Base-by-base conservation (phyloP, 1,140 invertebrate species). In the Holotrichia oblita region DNA sequence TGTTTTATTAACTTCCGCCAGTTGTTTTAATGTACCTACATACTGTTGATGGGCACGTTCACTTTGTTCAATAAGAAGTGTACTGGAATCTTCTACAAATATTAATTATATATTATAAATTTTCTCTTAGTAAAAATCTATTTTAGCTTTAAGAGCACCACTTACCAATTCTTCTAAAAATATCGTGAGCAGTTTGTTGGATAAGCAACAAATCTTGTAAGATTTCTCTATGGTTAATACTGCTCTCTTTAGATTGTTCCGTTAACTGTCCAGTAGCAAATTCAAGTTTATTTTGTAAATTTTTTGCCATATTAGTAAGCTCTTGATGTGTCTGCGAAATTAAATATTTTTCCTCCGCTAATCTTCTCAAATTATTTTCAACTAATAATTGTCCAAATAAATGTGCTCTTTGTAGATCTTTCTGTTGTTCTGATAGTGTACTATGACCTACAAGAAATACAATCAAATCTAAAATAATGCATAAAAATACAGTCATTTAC, bases 1-100 rank as follows among this genome's bases (percentile, higher is more conserved):
- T 0, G 91, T 92, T 17, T 83, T 80, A 81, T 93, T 93, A 42
- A 93, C 90, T 83, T 90, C 89, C n/a, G 86, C 81, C 3, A 93
- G 84, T 83, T 91, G 91, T n/a, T 88, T 82, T 44, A 92, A 85
- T 42, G 91, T 90, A 22, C 87, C 84, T 48, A 90, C 82, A 80
- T 91, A 92, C 76, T 91, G 89, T 2, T 82, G 72, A n/a, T 88
- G 85, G 44, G 90, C 89, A 77, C 88, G 82, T 81, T 87, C 82
- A 80, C 91, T 91, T 79, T 91, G 90, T n/a, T 83, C 75, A 10
- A 91, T 80, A n/a, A 93, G 86, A 17, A 88, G 84, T 78, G 88
- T 83, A 8, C 89, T 89, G 77, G 88, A 89, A 20, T 87, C 82
- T 76, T 90, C 89, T 89, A 82, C 40, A 86, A 83, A 74, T 12